Percentiles rank a stretch among this genome's conserved stretches.
These are phyloP conservation scores for Petrocephalus zakoni DNA, from an alignment of 2,113 vertebrate genomes.

Conservation along the genomic window DNA sequence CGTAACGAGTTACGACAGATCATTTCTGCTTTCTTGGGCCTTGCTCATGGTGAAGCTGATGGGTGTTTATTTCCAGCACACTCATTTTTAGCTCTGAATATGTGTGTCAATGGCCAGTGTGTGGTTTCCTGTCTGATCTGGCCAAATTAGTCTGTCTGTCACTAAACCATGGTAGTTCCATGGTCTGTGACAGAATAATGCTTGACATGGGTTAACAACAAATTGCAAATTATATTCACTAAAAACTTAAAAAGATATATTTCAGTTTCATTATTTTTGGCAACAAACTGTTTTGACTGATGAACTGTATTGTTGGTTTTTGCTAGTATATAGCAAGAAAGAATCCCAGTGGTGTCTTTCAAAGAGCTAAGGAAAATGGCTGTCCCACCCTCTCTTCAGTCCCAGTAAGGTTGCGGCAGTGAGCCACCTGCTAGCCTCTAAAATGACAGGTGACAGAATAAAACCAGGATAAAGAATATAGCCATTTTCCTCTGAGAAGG, in stretches of 20 bases:
- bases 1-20: neutral
- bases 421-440: neutral
- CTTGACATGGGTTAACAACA: neutral
- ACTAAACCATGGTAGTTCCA: neutral
- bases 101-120: constrained; percentile 8
- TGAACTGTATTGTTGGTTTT: neutral
- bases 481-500: neutral
- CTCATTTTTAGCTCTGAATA: constrained; percentile 6
- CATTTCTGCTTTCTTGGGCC: neutral
- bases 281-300: neutral
- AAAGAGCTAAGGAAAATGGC: neutral
- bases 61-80: neutral
- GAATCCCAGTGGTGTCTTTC: neutral
- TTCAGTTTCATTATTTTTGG: neutral
- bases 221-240: neutral
- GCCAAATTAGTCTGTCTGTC: neutral
- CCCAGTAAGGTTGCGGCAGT: neutral
- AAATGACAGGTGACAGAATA: constrained; percentile 12
- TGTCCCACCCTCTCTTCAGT: neutral
- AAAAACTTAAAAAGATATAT: neutral
- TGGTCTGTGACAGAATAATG: neutral
- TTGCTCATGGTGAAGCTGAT: neutral
- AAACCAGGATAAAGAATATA: constrained; percentile 13
- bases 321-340: neutral
- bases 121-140: constrained; percentile 4